phyloP scores from a whole-genome alignment of 1,140 invertebrate genomes.

The Agrilus planipennis region DNA sequence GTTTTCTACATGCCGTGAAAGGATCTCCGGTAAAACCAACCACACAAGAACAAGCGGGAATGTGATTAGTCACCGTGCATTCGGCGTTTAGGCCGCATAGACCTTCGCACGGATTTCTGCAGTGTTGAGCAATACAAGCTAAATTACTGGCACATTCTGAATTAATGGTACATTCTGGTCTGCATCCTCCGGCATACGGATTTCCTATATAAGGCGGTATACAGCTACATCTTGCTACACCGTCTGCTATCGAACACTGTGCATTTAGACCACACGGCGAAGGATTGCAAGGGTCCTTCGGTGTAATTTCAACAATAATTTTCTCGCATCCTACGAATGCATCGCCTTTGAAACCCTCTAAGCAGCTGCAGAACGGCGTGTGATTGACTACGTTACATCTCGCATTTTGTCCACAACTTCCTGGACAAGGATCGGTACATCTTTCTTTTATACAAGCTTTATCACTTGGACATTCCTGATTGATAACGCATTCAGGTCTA shows the following conservation, averaged over 20 bases:
- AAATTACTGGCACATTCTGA: conserved; percentile 66
- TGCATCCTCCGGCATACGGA: conserved; percentile 62
- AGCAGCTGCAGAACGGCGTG: conserved; percentile 67
- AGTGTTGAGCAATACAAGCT: conserved; percentile 74
- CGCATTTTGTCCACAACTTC: conserved; percentile 65
- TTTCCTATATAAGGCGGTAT: conserved; percentile 78
- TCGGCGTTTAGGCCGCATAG: conserved; percentile 68
- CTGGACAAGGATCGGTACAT: conserved; percentile 62
- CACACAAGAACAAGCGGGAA: conserved; percentile 67
- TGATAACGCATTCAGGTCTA: conserved; percentile 61
- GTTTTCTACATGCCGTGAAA: conserved; percentile 60
- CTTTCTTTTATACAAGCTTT: conserved; percentile 70
- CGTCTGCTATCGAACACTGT: conserved; percentile 55
- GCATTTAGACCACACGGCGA: conserved; percentile 73
- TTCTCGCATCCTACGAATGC: conserved; percentile 65
- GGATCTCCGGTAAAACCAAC: conserved; percentile 69
- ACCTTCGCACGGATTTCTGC: conserved; percentile 73
- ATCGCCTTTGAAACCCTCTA: conserved; percentile 64
- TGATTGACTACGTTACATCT: conserved; percentile 72
- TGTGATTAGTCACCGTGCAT: conserved; percentile 68
- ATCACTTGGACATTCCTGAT: conserved; percentile 59
- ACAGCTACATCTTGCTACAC: conserved; percentile 60
- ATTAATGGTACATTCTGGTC: conserved; percentile 67
- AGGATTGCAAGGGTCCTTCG: conserved; percentile 57
- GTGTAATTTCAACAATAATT: conserved; percentile 25